Evolutionary conservation across 2,113 vertebrate species (phyloP).

Genomic region (Cheirogaleus medius): DNA sequence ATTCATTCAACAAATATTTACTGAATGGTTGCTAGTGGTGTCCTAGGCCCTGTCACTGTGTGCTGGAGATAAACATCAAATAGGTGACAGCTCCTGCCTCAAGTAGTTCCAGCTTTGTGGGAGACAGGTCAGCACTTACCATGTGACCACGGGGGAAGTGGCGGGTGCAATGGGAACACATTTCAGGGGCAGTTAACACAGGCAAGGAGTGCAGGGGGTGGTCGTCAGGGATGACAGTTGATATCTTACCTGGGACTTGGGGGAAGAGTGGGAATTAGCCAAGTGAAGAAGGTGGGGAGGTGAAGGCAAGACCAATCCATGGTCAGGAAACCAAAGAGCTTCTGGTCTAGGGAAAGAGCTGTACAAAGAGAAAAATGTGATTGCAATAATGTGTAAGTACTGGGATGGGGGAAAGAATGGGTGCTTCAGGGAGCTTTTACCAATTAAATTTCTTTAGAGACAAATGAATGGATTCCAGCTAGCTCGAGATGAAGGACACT

Average conservation of each 20-base stretch:
- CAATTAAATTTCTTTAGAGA: background rate
- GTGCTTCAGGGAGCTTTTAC: background rate
- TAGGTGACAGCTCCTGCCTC: background rate
- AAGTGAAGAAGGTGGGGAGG: background rate
- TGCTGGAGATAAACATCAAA: background rate
- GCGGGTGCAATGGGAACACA: background rate
- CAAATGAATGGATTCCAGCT: background rate
- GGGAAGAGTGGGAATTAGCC: background rate
- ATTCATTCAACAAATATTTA: conserved; percentile 16
- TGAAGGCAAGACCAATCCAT: background rate
- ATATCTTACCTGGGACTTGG: background rate
- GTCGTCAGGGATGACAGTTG: background rate
- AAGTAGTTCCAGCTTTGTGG: background rate
- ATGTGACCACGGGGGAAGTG: background rate
- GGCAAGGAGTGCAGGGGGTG: background rate
- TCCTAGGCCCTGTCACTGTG: background rate
- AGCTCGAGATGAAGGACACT: background rate
- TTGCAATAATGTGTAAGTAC: too few relatives aligned
- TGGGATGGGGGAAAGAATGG: background rate
- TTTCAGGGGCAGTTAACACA: background rate
- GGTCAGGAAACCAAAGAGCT: background rate
- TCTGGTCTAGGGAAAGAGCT: background rate
- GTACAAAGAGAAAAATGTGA: background rate
- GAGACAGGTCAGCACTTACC: background rate
- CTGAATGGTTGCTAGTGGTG: background rate